phyloP scores from a whole-genome alignment of 37 sponge, comb jelly and placozoan genomes.

The Aphrocallistes beatrix region DNA sequence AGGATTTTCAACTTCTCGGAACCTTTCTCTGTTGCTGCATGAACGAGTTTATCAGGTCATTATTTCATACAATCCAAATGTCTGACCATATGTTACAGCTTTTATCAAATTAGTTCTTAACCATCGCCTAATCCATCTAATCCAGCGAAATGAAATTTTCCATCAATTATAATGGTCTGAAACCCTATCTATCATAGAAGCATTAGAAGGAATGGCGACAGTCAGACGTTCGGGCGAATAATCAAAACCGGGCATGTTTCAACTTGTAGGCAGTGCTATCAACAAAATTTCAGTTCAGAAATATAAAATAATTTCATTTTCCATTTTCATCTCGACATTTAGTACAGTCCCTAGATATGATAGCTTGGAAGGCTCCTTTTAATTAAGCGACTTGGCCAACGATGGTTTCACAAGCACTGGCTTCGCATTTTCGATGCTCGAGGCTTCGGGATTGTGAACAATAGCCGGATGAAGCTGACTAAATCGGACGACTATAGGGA shows the following conservation, averaged over 20 bases:
- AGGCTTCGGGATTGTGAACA: constrained; percentile 9
- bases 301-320: no score
- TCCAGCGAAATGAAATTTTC: no score
- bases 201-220: background rate
- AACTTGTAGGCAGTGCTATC: no score
- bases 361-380: constrained; percentile 5
- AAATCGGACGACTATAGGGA: background rate
- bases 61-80: background rate
- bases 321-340: no score
- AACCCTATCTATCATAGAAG: background rate
- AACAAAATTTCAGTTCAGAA: no score
- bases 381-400: background rate
- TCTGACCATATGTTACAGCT: background rate
- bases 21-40: background rate
- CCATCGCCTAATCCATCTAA: background rate
- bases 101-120: background rate
- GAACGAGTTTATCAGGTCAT: background rate
- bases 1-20: background rate
- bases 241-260: no score
- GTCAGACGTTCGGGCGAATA: no score
- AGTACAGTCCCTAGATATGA: no score
- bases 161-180: background rate
- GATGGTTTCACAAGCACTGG: background rate
- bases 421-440: background rate
- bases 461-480: background rate